Evolutionary conservation across 2,888 invertebrate genomes (phyloP).

Genomic region (Dioctria linearis): DNA sequence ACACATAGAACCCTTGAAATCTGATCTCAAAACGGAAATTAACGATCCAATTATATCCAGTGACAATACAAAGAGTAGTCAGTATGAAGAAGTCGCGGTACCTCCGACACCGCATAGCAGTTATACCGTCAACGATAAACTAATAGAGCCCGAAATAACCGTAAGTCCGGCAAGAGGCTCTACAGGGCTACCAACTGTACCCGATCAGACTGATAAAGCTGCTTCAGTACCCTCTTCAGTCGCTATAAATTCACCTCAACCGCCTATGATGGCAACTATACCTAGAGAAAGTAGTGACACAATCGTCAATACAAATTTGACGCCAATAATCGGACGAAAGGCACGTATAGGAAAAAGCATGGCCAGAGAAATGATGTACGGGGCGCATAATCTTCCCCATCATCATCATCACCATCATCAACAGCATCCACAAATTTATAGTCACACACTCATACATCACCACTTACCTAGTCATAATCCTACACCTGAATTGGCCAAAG

Average conservation of each 20-base stretch:
- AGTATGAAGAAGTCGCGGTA: conserved; percentile 69
- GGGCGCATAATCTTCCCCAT: conserved; percentile 58
- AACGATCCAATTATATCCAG: conserved; percentile 6
- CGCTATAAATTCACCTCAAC: conserved; percentile 15
- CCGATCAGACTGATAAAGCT: conserved; percentile 69
- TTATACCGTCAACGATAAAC: conserved; percentile 59
- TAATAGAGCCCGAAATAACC: conserved; percentile 63
- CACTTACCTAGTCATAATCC: conserved; percentile 57
- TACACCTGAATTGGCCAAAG: conserved; percentile 38
- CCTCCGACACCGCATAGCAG: conserved; percentile 64
- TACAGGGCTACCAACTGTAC: conserved; percentile 77
- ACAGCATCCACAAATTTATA: conserved; percentile 57
- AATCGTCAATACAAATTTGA: conserved; percentile 11
- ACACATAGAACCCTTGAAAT: conserved; percentile 60
- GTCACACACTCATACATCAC: conserved; percentile 53
- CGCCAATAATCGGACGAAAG: conserved; percentile 67
- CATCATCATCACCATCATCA: conserved; percentile 60
- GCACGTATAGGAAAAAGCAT: conserved; percentile 78
- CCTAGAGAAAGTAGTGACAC: conserved; percentile 14
- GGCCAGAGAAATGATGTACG: conserved; percentile 75
- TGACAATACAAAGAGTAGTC: conserved; percentile 61
- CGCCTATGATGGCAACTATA: conserved; percentile 7
- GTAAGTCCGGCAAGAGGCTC: conserved; percentile 79
- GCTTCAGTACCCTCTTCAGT: conserved; percentile 54
- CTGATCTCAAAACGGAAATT: conserved; percentile 36